Base-by-base conservation (phyloP, 2,888 invertebrate genomes). In the Oxycera nigricornis region DNA sequence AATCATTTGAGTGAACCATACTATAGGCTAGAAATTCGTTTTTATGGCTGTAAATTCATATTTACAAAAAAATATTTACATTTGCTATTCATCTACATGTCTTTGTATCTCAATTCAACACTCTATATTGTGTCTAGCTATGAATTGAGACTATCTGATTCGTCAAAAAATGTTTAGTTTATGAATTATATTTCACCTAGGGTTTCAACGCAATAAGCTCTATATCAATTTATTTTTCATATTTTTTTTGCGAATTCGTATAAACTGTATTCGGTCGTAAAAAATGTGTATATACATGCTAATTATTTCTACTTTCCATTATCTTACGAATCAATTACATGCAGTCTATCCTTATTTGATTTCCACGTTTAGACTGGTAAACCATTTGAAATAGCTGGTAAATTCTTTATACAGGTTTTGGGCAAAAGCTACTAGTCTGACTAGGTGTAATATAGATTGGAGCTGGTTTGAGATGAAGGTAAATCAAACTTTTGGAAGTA, bases 1-100 rank as follows among this genome's bases (percentile, higher is more conserved):
- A 46, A 3, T 7, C 2, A 11, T 46, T 46, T 11, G n/a, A 46
- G n/a, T 46, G 17, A 46, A n/a, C 17, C 17, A n/a, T 17, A 3
- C 46, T 46, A 46, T 2, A n/a, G 46, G 46, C 11, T 46, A 46
- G n/a, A 46, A 46, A 46, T 46, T 46, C 46, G 46, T 46, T 46
- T 46, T 46, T 11, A 2, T 3, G 3, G 17, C 3, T 46, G 17
- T 46, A 46, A 46, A 46, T 46, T 46, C 17, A 46, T 46, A 46
- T 46, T 46, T 46, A 46, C 46, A 46, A 46, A 46, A 46, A 46
- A n/a, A 46, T 46, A 46, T 46, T 11, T 46, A 46, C 46, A 46
- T 14, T 7, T n/a, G 6, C 17, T 3, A 7, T 46, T 2, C 4
- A 14, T 46, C 17, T 46, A 46, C 3, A n/a, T 46, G 46, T 14